A percentile compares a stretch with the other conserved stretches of the same genome.
These are phyloP conservation scores for Mus caroli DNA, from an alignment of 2,797 vertebrate genomes.

Conservation along the genomic window DNA sequence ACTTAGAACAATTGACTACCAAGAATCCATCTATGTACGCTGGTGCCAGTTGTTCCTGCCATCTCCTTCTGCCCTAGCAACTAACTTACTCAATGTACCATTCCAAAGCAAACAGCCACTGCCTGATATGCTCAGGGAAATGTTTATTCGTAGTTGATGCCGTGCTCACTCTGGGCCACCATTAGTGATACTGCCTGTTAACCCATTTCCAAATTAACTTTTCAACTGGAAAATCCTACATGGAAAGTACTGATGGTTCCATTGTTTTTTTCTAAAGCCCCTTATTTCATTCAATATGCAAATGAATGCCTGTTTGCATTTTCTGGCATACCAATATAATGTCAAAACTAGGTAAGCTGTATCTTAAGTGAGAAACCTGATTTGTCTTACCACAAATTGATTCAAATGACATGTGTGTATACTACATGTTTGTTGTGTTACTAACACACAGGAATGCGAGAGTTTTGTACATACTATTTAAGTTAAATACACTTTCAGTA, in stretches of 20 bases:
- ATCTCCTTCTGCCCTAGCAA: conserved; percentile 61
- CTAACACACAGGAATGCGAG: neutral
- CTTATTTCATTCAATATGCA: neutral
- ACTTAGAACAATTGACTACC: neutral
- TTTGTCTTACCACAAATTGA: conserved; percentile 54
- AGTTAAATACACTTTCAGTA: conserved; percentile 15
- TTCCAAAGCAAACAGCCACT: conserved; percentile 60
- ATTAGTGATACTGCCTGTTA: conserved; percentile 30
- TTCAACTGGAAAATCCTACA: conserved; percentile 43
- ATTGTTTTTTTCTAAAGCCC: neutral
- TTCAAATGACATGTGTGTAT: neutral
- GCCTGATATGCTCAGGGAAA: neutral
- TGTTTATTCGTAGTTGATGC: conserved; percentile 30
- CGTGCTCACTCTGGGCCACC: neutral
- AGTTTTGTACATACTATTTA: conserved; percentile 15
- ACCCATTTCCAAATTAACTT: conserved; percentile 19
- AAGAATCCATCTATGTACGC: neutral
- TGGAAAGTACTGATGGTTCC: neutral
- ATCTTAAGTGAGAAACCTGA: conserved; percentile 26
- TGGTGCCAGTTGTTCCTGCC: neutral
- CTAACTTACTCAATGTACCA: conserved; percentile 55
- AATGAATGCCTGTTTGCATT: neutral
- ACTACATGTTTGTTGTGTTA: neutral
- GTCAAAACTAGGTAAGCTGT: neutral
- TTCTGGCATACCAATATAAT: neutral